These are phyloP conservation scores for Cataglyphis hispanica DNA, from an alignment of 1,140 invertebrate species.

Conservation along the genomic window DNA sequence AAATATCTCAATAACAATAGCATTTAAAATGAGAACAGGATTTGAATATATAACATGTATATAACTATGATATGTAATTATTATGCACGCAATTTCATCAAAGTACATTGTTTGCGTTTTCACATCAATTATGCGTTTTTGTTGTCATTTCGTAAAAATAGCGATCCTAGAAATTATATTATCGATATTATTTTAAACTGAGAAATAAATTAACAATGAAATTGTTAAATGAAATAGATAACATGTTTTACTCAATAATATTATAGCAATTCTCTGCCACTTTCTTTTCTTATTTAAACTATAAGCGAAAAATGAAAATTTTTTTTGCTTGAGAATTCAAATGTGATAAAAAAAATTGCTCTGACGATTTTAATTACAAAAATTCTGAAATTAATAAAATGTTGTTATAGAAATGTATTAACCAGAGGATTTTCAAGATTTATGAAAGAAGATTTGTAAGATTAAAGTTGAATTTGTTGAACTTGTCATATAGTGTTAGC, in stretches of 20 bases:
- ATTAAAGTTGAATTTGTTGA: background rate
- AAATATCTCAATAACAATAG: constrained; percentile 65
- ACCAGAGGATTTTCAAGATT: background rate
- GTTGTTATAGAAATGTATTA: background rate
- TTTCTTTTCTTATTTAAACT: background rate
- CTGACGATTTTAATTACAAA: background rate
- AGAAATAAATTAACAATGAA: background rate
- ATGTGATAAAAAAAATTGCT: background rate
- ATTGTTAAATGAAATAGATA: background rate
- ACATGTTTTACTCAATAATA: background rate
- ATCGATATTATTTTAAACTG: background rate
- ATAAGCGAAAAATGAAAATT: background rate
- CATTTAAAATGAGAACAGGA: constrained; percentile 25
- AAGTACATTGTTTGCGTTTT: background rate
- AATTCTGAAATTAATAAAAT: constrained; percentile 6
- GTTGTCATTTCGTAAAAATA: background rate
- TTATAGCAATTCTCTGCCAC: background rate
- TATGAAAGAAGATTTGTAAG: constrained; percentile 2
- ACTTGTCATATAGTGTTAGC: background rate
- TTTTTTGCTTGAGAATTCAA: background rate
- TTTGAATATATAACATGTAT: background rate
- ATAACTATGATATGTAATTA: constrained; percentile 18
- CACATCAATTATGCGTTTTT: background rate
- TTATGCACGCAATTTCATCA: background rate
- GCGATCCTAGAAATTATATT: background rate